These are phyloP conservation scores for Pangasius krempfi DNA, from an alignment of 2,797 vertebrate genomes.

Conservation along the genomic window DNA sequence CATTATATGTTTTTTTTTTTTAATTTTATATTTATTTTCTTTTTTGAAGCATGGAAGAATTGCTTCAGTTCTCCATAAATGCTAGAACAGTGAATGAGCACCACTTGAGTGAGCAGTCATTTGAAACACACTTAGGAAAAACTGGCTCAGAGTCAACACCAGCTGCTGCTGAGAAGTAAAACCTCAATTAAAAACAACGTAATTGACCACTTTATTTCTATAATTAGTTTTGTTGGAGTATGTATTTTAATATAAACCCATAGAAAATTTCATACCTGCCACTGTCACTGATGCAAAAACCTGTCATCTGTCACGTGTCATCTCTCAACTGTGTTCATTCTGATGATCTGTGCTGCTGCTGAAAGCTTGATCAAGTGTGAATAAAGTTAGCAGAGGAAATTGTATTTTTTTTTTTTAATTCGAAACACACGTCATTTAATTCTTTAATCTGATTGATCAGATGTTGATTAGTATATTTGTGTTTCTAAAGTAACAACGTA, in stretches of 20 bases:
- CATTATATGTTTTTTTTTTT: neutral
- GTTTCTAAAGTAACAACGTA: no score
- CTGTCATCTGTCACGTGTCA: neutral
- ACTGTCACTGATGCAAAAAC: neutral
- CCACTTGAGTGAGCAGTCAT: neutral
- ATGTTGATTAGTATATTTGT: no score
- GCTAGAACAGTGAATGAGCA: neutral
- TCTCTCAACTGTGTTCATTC: neutral
- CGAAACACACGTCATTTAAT: no score
- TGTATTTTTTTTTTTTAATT: no score
- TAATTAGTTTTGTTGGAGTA: neutral
- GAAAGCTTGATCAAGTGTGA: no score
- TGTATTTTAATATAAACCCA: neutral
- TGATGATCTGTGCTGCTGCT: neutral
- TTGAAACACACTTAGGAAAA: neutral
- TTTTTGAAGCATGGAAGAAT: neutral
- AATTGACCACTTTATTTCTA: neutral
- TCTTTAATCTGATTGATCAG: no score
- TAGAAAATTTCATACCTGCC: neutral
- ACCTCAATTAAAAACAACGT: neutral
- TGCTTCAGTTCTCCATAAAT: neutral
- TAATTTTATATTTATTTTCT: no score
- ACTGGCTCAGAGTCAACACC: neutral
- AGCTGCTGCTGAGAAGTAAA: neutral
- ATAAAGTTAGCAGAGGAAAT: no score